Conservation (phyloP, 2,797 vertebrate species). For the Heterohyrax brucei region DNA sequence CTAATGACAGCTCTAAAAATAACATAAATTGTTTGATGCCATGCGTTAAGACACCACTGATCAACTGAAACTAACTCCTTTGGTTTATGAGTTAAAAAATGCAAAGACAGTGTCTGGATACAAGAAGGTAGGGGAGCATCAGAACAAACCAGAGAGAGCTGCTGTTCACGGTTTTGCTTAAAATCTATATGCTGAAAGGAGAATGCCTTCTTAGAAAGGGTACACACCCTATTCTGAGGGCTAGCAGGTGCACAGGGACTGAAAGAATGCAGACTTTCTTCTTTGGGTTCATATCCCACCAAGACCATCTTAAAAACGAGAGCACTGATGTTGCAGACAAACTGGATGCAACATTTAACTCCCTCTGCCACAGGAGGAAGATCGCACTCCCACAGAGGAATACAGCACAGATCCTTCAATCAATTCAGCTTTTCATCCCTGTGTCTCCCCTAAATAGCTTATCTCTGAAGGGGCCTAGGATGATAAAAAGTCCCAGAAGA, state of each 20-base stretch:
- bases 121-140: background rate
- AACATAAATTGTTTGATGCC: conserved; percentile 14
- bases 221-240: background rate
- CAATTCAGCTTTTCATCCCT: conserved; percentile 68
- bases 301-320: background rate
- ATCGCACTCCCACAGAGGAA: conserved; percentile 15
- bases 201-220: background rate
- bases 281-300: background rate
- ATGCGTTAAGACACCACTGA: conserved; percentile 60
- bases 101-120: background rate
- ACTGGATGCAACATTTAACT: background rate
- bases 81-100: conserved; percentile 42
- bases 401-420: conserved; percentile 56
- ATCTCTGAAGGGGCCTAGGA: conserved; percentile 45
- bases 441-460: conserved; percentile 68
- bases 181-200: background rate
- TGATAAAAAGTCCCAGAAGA: conserved; percentile 73
- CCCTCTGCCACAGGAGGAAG: conserved; percentile 51
- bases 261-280: background rate
- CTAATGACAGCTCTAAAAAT: conserved; percentile 76
- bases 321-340: background rate
- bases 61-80: conserved; percentile 37
- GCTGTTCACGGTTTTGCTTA: background rate
- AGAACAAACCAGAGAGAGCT: background rate
- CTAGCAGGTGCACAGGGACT: background rate